phyloP scores from a whole-genome alignment of 2,797 vertebrate genomes.

The Distichodus sexfasciatus region DNA sequence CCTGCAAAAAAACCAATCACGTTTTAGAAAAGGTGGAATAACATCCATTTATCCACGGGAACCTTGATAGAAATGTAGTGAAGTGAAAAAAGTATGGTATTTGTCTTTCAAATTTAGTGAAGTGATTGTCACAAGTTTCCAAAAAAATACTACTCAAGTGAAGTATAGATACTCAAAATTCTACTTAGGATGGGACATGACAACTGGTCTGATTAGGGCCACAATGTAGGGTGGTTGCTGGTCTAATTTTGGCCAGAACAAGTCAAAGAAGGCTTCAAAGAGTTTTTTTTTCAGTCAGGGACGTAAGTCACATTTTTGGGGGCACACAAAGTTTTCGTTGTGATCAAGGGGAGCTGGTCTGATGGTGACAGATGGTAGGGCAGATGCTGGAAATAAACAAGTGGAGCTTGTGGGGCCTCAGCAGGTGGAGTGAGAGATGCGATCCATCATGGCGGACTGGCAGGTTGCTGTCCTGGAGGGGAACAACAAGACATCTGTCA shows the following conservation, averaged over 20 bases:
- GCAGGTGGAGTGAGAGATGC: slow-evolving; percentile 28
- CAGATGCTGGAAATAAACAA: slow-evolving; percentile 33
- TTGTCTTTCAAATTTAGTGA: too few species aligned
- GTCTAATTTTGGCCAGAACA: neutral
- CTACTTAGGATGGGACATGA: too few species aligned
- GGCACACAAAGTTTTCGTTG: neutral
- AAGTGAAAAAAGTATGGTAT: too few species aligned
- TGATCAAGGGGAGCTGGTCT: slow-evolving; percentile 12
- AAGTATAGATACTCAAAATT: too few species aligned
- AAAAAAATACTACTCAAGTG: too few species aligned
- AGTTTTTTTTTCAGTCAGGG: neutral
- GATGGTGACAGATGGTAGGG: slow-evolving; percentile 28
- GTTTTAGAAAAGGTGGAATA: too few species aligned
- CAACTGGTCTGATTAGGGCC: too few species aligned
- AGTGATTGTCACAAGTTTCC: too few species aligned
- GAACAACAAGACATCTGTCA: slow-evolving; percentile 30
- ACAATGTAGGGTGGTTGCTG: too few species aligned
- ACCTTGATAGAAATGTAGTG: too few species aligned
- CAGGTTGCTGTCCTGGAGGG: slow-evolving; percentile 12
- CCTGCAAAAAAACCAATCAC: too few species aligned
- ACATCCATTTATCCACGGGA: too few species aligned
- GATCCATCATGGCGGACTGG: slow-evolving; percentile 28
- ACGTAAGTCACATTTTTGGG: neutral
- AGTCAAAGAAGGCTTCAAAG: neutral
- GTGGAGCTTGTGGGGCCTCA: slow-evolving; percentile 3